Base-by-base conservation (phyloP, 2,113 vertebrate species). In the Gopherus evgoodei region DNA sequence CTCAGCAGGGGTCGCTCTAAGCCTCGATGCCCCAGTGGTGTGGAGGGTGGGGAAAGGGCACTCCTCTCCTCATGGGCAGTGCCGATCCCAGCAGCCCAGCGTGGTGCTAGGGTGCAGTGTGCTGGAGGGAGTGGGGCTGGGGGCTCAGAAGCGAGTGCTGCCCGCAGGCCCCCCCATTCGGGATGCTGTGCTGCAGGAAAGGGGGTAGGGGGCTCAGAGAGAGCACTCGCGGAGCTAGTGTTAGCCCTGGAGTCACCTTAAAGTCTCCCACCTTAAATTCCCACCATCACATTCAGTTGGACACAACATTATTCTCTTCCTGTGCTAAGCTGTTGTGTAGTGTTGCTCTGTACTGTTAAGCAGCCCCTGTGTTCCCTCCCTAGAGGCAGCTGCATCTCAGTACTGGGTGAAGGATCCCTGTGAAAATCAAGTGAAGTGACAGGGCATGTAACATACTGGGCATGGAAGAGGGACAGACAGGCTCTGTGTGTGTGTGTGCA, bases 11-110 rank as follows among this genome's bases (percentile, higher is more conserved):
- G 65, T 19, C 5, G 4, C 19, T 38, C 65, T n/a, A n/a, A 69
- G 8, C 19, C 19, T 72, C 21, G 8, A 38, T 22, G n/a, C 16
- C 31, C 62, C 6, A 5, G 50, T 83, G 1, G 2, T 10, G 1
- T 3, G 78, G 16, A 62, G 14, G 62, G 14, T 14, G 22, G 11
- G 57, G 13, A 21, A 24, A 13, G 62, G 53, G 75, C 44, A 29
- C 22, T 12, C 42, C 65, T 12, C 21, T 31, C 27, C 57, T 14
- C 57, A 59, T 14, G 57, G 62, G 17, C 17, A 8, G 16, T 65
- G 62, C 35, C n/a, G 62, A 69, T 35, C 62, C 62, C 31, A n/a
- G 57, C 27, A 11, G 29, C 29, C 59, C 29, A 35, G 59, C 13
- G 9, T 38, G n/a, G 35, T 17, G 35, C 65, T 38, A 1, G n/a